Base-by-base conservation (phyloP, 2,888 invertebrate genomes). In the Beris morrisii region DNA sequence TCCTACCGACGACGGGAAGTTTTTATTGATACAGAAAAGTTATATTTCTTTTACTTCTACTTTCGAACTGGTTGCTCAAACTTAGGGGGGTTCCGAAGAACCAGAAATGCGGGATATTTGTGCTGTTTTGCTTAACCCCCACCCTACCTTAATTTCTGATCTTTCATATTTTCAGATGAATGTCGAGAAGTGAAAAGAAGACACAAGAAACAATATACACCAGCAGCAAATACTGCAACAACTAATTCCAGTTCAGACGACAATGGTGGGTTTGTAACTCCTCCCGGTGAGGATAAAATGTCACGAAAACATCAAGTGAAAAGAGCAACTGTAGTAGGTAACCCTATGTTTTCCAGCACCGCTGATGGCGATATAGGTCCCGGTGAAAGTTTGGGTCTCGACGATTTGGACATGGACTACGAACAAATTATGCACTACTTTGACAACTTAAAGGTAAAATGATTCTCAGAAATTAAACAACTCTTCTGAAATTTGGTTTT, bases 381-480 rank as follows among this genome's bases (percentile, higher is more conserved):
- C 69, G 86, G 84, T 50, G 88, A 89, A 73, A 81, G 87, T 72
- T 85, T 89, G 69, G 89, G 87, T 58, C 83, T 93, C 73, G 92
- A 93, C 81, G 92, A 93, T 80, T 85, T 93, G 71, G 92, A 92
- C 78, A 93, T 97, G 94, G 94, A 96, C 83, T 97, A 97, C 83
- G 95, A 96, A 81, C 95, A 96, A 85, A 92, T 97, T 82, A 93
- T 96, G 93, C 92, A 95, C 81, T 96, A 97, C 83, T 97, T 97
- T 85, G 95, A 96, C 85, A 96, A 95, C 86, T 86, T 97, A 78
- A 97, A 97, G 87, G 95, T 95, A 85, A 73, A 44, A 44, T 3
- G 48, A 58, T 65, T 55, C 32, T 53, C 57, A 56, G 57, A 64
- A 66, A 69, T 70, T 71, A 65, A 69, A 44, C 44, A 44, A 44